Evolutionary conservation across 2,113 vertebrate genomes (phyloP).

Genomic region (Entomyzon cyanotis): DNA sequence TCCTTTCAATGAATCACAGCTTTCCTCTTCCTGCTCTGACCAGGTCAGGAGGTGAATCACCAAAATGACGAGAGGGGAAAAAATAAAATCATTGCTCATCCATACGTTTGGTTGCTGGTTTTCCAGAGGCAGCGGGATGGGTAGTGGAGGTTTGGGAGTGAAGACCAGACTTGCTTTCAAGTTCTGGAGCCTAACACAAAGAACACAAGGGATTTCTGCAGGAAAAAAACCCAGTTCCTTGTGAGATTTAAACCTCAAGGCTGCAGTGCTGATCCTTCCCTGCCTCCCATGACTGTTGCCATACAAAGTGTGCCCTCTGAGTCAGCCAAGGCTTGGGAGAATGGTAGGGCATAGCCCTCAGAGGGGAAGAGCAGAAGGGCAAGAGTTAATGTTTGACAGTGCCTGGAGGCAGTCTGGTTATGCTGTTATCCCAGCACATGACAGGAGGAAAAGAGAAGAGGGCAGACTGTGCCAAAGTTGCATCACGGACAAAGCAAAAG

Average conservation of each 20-base stretch:
- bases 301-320: accelerated
- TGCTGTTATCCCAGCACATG: background rate
- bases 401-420: background rate
- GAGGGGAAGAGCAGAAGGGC: background rate
- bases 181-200: background rate
- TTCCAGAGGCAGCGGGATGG: accelerated
- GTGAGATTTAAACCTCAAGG: background rate
- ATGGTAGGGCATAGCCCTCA: background rate
- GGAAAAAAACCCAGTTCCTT: background rate
- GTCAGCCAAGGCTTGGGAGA: background rate
- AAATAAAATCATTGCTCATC: background rate
- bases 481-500: background rate
- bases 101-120: accelerated
- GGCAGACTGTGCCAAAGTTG: background rate
- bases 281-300: background rate
- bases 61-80: background rate
- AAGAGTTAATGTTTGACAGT: background rate
- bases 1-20: background rate
- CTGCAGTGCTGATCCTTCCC: background rate
- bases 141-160: background rate
- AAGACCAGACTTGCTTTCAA: background rate
- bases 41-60: background rate
- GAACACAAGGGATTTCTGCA: background rate
- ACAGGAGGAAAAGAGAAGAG: background rate
- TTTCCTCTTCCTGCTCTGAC: background rate